Conservation (phyloP, 1,140 invertebrate species). For the Plutomurus gul region DNA sequence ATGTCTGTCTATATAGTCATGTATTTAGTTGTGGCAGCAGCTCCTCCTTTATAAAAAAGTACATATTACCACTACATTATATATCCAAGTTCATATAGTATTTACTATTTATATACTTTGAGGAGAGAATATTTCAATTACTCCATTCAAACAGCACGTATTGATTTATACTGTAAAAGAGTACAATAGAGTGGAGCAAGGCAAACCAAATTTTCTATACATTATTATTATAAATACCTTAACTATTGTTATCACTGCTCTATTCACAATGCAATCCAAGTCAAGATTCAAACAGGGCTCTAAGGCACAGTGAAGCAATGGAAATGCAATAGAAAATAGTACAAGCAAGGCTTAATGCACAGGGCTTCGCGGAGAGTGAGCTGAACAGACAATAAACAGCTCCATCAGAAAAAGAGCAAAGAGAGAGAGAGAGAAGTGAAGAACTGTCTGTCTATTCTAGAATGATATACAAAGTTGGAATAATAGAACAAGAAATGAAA, state of each 20-base stretch:
- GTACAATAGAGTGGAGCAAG: constrained; percentile 37
- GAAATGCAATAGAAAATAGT: constrained; percentile 37
- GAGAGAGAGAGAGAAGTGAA: constrained; percentile 33
- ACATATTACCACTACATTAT: too few relatives aligned
- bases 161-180: constrained; percentile 43
- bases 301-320: constrained; percentile 12
- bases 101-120: not conserved
- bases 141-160: constrained; percentile 25
- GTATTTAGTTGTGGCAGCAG: too few relatives aligned
- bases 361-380: constrained; percentile 4
- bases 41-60: too few relatives aligned
- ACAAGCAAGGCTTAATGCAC: constrained; percentile 1
- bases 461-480: constrained; percentile 9
- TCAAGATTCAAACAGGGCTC: constrained; percentile 29
- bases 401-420: constrained; percentile 31
- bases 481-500: constrained; percentile 32
- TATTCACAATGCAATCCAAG: constrained; percentile 40
- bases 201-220: constrained; percentile 48
- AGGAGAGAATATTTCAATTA: constrained; percentile 41
- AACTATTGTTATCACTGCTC: constrained; percentile 41
- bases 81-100: not conserved
- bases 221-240: constrained; percentile 47
- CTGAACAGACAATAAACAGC: constrained; percentile 27
- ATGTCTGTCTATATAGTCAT: too few relatives aligned
- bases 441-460: constrained; percentile 5